Conservation (phyloP, 2,888 invertebrate genomes). For the Zhuqinia jingwanae region DNA sequence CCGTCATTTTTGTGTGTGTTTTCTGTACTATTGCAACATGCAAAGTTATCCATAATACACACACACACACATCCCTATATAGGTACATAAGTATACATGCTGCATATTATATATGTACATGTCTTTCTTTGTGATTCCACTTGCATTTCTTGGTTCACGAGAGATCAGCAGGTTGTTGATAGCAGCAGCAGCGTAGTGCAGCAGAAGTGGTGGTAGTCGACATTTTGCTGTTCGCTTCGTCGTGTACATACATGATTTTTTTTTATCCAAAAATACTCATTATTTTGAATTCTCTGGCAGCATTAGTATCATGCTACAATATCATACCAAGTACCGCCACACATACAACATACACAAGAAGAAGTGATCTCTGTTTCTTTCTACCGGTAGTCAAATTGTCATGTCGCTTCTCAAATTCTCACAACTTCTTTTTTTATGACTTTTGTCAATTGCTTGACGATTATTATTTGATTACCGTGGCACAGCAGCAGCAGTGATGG, state of each 20-base stretch:
- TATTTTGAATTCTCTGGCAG: neutral
- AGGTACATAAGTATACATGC: no score
- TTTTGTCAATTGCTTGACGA: conserved; percentile 51
- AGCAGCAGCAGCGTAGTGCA: no score
- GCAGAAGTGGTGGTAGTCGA: no score
- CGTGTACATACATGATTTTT: neutral
- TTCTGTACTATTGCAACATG: neutral
- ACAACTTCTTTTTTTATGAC: conserved; percentile 46
- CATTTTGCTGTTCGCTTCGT: neutral
- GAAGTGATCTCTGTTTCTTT: no score
- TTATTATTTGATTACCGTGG: conserved; percentile 30
- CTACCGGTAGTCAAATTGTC: conserved; percentile 26
- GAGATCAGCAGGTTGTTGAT: conserved; percentile 6
- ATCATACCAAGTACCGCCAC: neutral
- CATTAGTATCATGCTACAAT: neutral
- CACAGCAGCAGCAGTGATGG: neutral
- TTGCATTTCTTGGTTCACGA: neutral
- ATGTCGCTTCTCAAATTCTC: neutral
- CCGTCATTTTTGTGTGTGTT: neutral
- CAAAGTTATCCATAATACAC: conserved; percentile 8
- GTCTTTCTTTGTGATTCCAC: no score
- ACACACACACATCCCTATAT: neutral
- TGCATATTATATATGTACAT: no score
- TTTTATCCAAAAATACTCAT: neutral
- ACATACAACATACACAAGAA: conserved; percentile 1